Evolutionary conservation across 2,797 vertebrate species (phyloP).

Genomic region (Discoglossus pictus): DNA sequence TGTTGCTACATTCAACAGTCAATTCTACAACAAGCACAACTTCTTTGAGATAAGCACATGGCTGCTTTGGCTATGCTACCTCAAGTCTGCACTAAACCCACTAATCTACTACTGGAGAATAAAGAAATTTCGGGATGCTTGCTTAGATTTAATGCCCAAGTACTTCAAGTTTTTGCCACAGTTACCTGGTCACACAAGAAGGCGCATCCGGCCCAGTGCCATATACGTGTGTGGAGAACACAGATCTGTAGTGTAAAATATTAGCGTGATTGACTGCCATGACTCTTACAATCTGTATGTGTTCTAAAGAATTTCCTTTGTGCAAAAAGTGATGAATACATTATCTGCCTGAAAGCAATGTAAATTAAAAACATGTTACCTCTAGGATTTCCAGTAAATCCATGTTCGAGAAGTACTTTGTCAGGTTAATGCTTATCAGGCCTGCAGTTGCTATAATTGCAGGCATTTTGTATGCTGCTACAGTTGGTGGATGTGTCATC

Average conservation of each 20-base stretch:
- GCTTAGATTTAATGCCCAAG: constrained; percentile 93
- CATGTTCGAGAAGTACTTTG: constrained; percentile 54
- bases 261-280: constrained; percentile 52
- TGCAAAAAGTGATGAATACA: constrained; percentile 53
- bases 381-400: constrained; percentile 65
- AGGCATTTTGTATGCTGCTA: constrained; percentile 72
- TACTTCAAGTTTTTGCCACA: constrained; percentile 93
- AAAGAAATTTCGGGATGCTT: constrained; percentile 97
- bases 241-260: constrained; percentile 80
- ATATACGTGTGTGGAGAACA: constrained; percentile 94
- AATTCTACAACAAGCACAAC: constrained; percentile 87
- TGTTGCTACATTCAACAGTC: constrained; percentile 84
- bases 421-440: constrained; percentile 65
- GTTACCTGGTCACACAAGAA: constrained; percentile 86
- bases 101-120: constrained; percentile 99
- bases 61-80: constrained; percentile 97
- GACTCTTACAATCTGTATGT: constrained; percentile 49
- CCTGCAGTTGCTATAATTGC: constrained; percentile 65
- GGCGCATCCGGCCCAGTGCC: constrained; percentile 90
- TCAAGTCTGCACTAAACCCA: constrained; percentile 98
- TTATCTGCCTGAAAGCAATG: constrained; percentile 66
- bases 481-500: constrained; percentile 58
- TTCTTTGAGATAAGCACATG: constrained; percentile 96
- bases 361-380: constrained; percentile 70
- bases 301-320: constrained; percentile 55